A percentile compares a stretch with the other conserved stretches of the same genome.
Evolutionary conservation across 2,888 invertebrate species (phyloP).

Genomic region (Adelphocoris suturalis): DNA sequence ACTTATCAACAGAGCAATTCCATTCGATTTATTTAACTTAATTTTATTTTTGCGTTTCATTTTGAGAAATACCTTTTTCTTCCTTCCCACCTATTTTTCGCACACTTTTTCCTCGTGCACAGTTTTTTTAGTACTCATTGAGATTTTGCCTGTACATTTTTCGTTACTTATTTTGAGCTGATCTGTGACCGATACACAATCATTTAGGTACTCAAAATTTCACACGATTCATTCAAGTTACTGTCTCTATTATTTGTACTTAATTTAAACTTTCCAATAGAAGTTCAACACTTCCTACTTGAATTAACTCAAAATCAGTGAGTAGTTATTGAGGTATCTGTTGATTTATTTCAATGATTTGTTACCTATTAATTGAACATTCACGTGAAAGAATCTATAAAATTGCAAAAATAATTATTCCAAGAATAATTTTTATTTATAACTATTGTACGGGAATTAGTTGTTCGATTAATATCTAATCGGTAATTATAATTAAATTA

Average conservation of each 20-base stretch:
- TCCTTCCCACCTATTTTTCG: constrained; percentile 1
- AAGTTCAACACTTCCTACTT: too few species aligned
- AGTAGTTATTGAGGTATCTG: too few species aligned
- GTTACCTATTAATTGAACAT: too few species aligned
- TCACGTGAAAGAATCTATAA: too few species aligned
- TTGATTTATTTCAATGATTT: too few species aligned
- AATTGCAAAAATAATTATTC: too few species aligned
- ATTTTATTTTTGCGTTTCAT: background rate
- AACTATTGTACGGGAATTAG: too few species aligned
- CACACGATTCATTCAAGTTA: background rate
- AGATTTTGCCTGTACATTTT: constrained; percentile 38
- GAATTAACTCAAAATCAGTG: too few species aligned
- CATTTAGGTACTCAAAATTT: background rate
- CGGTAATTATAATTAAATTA: too few species aligned
- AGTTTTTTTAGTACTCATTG: constrained; percentile 34
- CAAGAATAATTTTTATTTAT: too few species aligned
- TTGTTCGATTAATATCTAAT: too few species aligned
- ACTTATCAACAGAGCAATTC: constrained; percentile 69
- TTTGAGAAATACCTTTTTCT: background rate
- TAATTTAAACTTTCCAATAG: background rate
- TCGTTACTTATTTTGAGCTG: background rate
- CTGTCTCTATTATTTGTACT: background rate
- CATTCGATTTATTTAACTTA: constrained; percentile 37
- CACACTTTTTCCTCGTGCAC: constrained; percentile 33
- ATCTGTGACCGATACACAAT: background rate